Base-by-base conservation (phyloP, 2,888 invertebrate species). In the Argyresthia goedartella region DNA sequence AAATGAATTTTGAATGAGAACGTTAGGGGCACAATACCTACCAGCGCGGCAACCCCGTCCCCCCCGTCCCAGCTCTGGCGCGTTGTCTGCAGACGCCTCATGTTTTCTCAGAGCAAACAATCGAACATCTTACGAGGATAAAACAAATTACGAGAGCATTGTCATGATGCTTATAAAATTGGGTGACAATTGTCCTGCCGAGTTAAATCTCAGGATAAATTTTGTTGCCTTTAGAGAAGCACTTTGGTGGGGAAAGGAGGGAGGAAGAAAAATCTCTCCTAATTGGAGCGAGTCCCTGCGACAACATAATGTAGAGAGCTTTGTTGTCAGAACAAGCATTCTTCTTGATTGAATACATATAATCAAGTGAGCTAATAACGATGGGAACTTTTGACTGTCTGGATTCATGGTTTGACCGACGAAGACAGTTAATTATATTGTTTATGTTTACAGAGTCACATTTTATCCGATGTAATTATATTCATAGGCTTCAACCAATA, bases 91-190 rank as follows among this genome's bases (percentile, higher is more conserved):
- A 74, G 72, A 72, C 69, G 72, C 60, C 60, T 64, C 70, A 71
- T 73, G 71, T 77, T 78, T 76, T 73, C 73, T 63, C 66, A 72
- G 68, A 65, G 71, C 71, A 81, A 77, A 78, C 77, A 76, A 77
- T 73, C 71, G 71, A 73, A 72, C 73, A 75, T 66, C 69, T 67
- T 67, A 42, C 74, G 72, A 73, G 71, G 74, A 76, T 70, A 67
- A 68, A 79, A 84, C 80, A 81, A 84, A 82, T 81, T 80, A 77
- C 71, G 67, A 64, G 62, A 71, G 73, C 74, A 79, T 79, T 78
- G 79, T 81, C 66, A 63, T 76, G 73, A 77, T 80, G 81, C 81
- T 81, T 81, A 76, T 78, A 79, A 81, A 81, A 81, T 82, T 78
- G 76, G 75, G 74, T 76, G 73, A 81, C 81, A 82, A 81, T 79